Evolutionary conservation across 2,888 invertebrate genomes (phyloP), one percentile per base, ranked within the genome.

Genomic region (Cabera pusaria): DNA sequence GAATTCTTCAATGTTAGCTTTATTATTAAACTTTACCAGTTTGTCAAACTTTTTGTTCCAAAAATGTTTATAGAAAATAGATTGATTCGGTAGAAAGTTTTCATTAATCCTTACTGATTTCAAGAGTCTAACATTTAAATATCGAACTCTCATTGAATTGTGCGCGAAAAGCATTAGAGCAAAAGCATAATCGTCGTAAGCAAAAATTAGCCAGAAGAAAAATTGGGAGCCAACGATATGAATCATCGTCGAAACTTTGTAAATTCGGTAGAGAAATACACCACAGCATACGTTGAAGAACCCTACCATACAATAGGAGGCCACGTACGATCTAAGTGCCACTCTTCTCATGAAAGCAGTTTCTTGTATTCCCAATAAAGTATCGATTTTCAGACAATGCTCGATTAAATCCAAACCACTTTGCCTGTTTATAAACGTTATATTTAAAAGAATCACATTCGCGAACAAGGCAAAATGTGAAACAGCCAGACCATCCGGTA

Each of bases 81-180:
- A 53, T 37, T 69, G 59, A n/a, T 64, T 59, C 0, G 75, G 72
- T 22, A 84, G 52, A 28, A 73, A 70, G 1, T 67, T 52, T 2
- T 60, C 35, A 6, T 76, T 65, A 19, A 80, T 54, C 0, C 70
- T 54, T 1, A 67, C 64, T 1, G 54, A 37, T 49, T 77, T 81
- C 35, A 78, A 62, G 22, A 85, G 49, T 7, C 79, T 69, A 0
- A 77, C 58, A 35, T 84, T 85, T 2, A 85, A 34, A 18, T 73
- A 83, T 10, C 68, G 62, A n/a, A 60, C 51, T 48, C 84, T 64
- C 17, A 71, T 36, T 1, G 61, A 57, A 3, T 76, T 26, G 17
- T 65, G 70, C 0, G 52, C 48, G 5, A 10, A 22, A 0, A 36
- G 14, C 41, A 36, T 42, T 1, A 42, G 1, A 8, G 26, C 18